Base-by-base conservation (phyloP, 2,888 invertebrate species). In the Keiferia lycopersicella region DNA sequence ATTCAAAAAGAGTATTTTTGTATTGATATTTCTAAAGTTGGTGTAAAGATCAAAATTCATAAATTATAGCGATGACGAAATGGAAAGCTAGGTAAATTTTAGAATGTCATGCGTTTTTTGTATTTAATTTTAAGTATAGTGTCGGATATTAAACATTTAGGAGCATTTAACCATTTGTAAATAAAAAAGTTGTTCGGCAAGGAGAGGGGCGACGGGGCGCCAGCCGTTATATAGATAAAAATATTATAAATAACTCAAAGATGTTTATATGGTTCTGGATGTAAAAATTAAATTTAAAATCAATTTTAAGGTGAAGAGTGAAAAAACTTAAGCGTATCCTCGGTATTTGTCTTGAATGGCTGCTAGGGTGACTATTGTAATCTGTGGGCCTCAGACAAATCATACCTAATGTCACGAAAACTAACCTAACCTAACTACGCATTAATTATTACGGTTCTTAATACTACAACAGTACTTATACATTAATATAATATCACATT, bases 91-190 rank as follows among this genome's bases (percentile, higher is more conserved):
- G 91, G 80, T 91, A 88, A 91, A 86, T 87, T 34, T 89, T 92
- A 91, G 90, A 88, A 80, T 86, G 90, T 89, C 91, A 89, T 89
- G 83, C 88, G 88, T 92, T 92, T 92, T 92, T 92, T 91, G 91
- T 92, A 92, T 92, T 90, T 92, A 92, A 91, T 92, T 92, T 92
- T 92, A 93, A 92, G 92, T 88, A 90, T 92, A 92, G 92, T 82
- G 86, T 92, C 88, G 93, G 89, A 86, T 93, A 93, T 92, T 90
- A 93, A 93, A 93, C 90, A 88, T 93, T 94, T 94, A 94, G 94
- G 93, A 92, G 86, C 94, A 94, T 93, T 59, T 93, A 93, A 93
- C 93, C 93, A 93, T 93, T 93, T 94, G 94, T 94, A 94, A 93
- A 92, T 92, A 94, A 88, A 51, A 84, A 88, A 87, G 85, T 83